Evolutionary conservation across 2,113 vertebrate species (phyloP).

Genomic region (Psephotus haematonotus): DNA sequence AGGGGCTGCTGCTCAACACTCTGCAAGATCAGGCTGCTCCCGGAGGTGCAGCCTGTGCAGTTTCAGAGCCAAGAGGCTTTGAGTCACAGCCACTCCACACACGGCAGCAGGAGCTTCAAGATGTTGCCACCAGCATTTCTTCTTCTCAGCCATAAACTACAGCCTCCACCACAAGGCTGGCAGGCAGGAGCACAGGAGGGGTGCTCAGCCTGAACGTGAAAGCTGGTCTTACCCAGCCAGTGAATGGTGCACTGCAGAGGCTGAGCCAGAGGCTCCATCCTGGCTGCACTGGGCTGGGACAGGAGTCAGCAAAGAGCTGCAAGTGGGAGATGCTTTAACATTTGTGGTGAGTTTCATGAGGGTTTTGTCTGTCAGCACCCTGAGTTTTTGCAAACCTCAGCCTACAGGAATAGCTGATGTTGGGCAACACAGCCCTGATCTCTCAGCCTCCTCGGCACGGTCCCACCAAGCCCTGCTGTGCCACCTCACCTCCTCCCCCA

Average conservation of each 20-base stretch:
- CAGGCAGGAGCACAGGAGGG: neutral
- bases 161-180: neutral
- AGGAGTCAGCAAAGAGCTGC: neutral
- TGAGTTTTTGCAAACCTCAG: constrained; percentile 3
- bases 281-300: neutral
- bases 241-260: neutral
- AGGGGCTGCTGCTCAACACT: neutral
- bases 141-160: neutral
- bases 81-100: neutral
- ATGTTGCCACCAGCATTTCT: neutral
- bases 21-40: neutral
- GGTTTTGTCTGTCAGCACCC: constrained; percentile 22
- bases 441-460: neutral
- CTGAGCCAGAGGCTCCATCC: neutral
- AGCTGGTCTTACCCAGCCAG: neutral
- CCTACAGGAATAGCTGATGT: neutral
- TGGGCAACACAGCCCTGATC: neutral
- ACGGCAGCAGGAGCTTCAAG: neutral
- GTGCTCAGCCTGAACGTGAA: neutral
- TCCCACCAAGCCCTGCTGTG: neutral
- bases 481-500: neutral
- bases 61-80: constrained; percentile 16
- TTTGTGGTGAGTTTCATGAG: neutral
- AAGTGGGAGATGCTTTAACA: neutral
- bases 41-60: neutral